These are phyloP conservation scores for Atopsyche davidsoni DNA, from an alignment of 1,140 invertebrate species.

Conservation along the genomic window DNA sequence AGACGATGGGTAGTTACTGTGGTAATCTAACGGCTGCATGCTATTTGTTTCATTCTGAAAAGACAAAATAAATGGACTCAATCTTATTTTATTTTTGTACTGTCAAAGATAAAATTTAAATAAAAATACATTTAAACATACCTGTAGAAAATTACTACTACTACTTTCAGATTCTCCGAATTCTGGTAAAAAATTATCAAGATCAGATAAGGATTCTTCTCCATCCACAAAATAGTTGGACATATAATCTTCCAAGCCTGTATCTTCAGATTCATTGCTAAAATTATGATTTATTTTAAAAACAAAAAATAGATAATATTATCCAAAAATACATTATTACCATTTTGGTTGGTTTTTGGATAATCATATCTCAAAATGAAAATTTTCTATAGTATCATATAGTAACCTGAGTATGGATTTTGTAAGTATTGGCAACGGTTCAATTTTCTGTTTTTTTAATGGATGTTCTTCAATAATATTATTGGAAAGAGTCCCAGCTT, in stretches of 20 bases:
- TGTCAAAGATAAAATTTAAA: background rate
- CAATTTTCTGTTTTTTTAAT: too few relatives aligned
- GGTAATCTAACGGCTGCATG: background rate
- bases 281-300: constrained; percentile 2
- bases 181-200: constrained; percentile 25
- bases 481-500: too few relatives aligned
- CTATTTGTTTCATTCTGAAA: constrained; percentile 13
- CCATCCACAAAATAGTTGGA: constrained; percentile 28
- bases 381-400: too few relatives aligned
- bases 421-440: too few relatives aligned
- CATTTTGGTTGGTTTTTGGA: too few relatives aligned
- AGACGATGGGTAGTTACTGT: constrained; percentile 11
- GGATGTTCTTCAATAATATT: too few relatives aligned
- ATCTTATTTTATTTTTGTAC: background rate
- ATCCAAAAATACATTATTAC: too few relatives aligned
- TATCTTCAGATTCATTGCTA: constrained; percentile 9
- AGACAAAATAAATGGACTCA: background rate
- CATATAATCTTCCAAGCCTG: constrained; percentile 19
- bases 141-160: constrained; percentile 14
- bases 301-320: too few relatives aligned
- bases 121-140: constrained; percentile 2
- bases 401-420: too few relatives aligned
- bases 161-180: constrained; percentile 22
- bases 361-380: too few relatives aligned
- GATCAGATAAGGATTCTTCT: constrained; percentile 25